These are phyloP conservation scores for Sarcophilus harrisii DNA, from an alignment of 2,797 vertebrate species.

Conservation along the genomic window DNA sequence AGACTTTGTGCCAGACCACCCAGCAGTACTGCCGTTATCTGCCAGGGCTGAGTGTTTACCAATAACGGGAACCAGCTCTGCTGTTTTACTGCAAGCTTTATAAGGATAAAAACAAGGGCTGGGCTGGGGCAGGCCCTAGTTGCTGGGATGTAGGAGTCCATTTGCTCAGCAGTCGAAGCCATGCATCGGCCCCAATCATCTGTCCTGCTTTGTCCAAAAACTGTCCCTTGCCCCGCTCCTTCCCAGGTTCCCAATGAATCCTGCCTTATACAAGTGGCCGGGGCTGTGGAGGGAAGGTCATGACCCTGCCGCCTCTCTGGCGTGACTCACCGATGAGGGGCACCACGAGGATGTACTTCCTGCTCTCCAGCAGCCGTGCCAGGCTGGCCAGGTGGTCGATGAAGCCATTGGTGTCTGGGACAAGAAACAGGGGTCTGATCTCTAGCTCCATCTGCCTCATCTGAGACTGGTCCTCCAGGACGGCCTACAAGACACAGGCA, in stretches of 20 bases:
- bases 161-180: constrained; percentile 86
- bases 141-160: constrained; percentile 84
- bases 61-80: constrained; percentile 91
- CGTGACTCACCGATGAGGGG: constrained; percentile 95
- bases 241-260: constrained; percentile 82
- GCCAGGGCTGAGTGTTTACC: constrained; percentile 90
- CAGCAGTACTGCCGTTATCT: constrained; percentile 89
- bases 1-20: constrained; percentile 89
- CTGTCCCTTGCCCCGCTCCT: constrained; percentile 78
- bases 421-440: constrained; percentile 95
- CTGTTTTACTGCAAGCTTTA: constrained; percentile 89
- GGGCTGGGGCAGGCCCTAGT: constrained; percentile 83
- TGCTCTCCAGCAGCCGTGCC: constrained; percentile 90
- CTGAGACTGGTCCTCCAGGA: constrained; percentile 92
- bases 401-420: constrained; percentile 98
- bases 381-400: constrained; percentile 95
- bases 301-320: constrained; percentile 11
- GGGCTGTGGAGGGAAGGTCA: background rate
- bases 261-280: constrained; percentile 66
- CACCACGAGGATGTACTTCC: constrained; percentile 95
- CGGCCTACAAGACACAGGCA: constrained; percentile 88
- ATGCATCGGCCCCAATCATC: constrained; percentile 85
- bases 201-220: constrained; percentile 83
- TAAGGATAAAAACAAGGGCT: constrained; percentile 90
- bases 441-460: constrained; percentile 95